Evolutionary conservation across 1,140 invertebrate species (phyloP).

Genomic region (Sycophaga agraensis): DNA sequence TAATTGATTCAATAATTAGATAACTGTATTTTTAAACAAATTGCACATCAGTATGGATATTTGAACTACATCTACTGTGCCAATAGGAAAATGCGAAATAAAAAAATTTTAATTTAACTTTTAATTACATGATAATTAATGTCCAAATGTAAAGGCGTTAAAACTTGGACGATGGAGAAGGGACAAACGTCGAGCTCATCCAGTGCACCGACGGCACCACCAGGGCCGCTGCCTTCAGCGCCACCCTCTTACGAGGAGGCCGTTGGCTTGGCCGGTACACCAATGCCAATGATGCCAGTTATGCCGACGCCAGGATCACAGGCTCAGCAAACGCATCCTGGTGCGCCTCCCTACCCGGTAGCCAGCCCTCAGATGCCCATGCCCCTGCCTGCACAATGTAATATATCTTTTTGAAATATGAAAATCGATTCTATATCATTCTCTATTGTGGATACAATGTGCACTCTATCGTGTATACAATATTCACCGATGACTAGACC

Average conservation of each 20-base stretch:
- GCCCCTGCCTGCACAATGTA: conserved; percentile 36
- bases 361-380: conserved; percentile 36
- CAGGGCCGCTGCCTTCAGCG: conserved; percentile 38
- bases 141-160: too few species aligned
- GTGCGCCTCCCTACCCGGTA: conserved; percentile 38
- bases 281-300: conserved; percentile 11
- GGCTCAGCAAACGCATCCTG: neutral
- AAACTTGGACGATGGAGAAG: conserved; percentile 12
- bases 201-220: conserved; percentile 39
- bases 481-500: too few species aligned
- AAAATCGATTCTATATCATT: too few species aligned
- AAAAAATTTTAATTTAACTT: too few species aligned
- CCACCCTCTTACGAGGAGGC: conserved; percentile 52
- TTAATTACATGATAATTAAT: too few species aligned
- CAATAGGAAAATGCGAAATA: too few species aligned
- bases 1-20: too few species aligned
- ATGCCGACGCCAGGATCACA: too few species aligned
- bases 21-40: too few species aligned
- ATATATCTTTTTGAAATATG: neutral
- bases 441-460: neutral
- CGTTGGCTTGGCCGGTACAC: conserved; percentile 37
- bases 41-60: too few species aligned
- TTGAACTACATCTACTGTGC: too few species aligned
- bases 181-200: conserved; percentile 3
- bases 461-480: too few species aligned